A percentile compares a stretch with the other conserved stretches of the same genome.
These are phyloP conservation scores for Urocolius indicus DNA, from an alignment of 2,113 vertebrate genomes.

Conservation along the genomic window DNA sequence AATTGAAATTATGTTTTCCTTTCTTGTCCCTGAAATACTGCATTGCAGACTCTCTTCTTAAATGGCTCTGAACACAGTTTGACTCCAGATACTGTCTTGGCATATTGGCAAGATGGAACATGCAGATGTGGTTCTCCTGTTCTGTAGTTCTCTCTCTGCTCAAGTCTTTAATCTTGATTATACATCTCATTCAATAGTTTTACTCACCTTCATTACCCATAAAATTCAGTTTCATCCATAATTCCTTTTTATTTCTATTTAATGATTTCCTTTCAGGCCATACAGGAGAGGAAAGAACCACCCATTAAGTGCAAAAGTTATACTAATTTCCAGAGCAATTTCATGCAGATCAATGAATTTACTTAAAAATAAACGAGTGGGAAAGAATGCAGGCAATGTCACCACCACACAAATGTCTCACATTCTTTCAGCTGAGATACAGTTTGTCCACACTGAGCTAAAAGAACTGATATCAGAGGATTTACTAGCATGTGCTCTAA, in stretches of 20 bases:
- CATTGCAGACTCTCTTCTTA: constrained; percentile 13
- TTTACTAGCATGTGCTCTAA: neutral
- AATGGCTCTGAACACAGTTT: neutral
- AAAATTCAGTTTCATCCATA: neutral
- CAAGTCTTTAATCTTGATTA: neutral
- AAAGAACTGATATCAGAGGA: neutral
- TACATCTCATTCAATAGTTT: neutral
- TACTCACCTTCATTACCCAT: neutral
- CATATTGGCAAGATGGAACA: neutral
- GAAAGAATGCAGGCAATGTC: neutral
- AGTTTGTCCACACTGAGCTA: too few species aligned
- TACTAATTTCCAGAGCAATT: neutral
- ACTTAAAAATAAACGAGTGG: neutral
- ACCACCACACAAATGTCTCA: neutral
- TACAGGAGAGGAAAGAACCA: neutral
- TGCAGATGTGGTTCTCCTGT: neutral
- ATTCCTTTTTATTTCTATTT: neutral
- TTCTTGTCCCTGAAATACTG: constrained; percentile 17
- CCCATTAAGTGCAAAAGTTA: neutral
- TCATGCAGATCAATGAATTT: neutral
- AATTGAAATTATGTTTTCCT: neutral
- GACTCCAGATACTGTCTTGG: neutral
- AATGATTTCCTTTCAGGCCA: neutral
- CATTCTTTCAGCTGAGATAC: neutral
- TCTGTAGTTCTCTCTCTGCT: neutral